Conservation (phyloP, 2,113 vertebrate genomes). For the Cynopterus brachyotis region DNA sequence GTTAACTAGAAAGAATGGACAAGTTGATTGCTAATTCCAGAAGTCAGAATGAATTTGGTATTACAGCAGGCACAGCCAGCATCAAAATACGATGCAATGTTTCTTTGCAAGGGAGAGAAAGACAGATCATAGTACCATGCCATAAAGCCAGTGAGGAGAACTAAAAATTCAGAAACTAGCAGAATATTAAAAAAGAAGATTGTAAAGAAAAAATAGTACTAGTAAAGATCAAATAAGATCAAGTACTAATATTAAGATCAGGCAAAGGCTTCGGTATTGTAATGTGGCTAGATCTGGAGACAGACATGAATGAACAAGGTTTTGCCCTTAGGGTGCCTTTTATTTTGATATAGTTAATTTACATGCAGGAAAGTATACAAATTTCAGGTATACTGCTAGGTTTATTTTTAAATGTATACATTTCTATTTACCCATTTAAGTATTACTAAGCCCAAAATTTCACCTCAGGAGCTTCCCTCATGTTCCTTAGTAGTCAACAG, state of each 20-base stretch:
- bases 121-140: not conserved
- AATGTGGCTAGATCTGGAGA: not conserved
- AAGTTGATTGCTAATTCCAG: not conserved
- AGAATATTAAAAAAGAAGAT: not conserved
- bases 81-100: not conserved
- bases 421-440: not conserved
- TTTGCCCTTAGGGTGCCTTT: not conserved
- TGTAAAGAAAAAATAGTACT: not conserved
- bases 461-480: not conserved
- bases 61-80: not conserved
- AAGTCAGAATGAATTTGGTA: not conserved
- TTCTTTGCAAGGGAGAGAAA: not conserved
- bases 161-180: not conserved
- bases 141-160: not conserved
- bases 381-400: not conserved
- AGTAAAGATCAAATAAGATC: not conserved
- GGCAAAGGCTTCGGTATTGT: not conserved
- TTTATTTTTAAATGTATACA: not conserved
- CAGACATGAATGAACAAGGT: not conserved
- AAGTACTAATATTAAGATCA: not conserved
- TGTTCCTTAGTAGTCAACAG: not conserved
- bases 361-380: not conserved
- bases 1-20: not conserved
- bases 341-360: not conserved
- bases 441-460: not conserved